phyloP scores from a whole-genome alignment of 2,113 vertebrate species.

The Dermatemys mawii region DNA sequence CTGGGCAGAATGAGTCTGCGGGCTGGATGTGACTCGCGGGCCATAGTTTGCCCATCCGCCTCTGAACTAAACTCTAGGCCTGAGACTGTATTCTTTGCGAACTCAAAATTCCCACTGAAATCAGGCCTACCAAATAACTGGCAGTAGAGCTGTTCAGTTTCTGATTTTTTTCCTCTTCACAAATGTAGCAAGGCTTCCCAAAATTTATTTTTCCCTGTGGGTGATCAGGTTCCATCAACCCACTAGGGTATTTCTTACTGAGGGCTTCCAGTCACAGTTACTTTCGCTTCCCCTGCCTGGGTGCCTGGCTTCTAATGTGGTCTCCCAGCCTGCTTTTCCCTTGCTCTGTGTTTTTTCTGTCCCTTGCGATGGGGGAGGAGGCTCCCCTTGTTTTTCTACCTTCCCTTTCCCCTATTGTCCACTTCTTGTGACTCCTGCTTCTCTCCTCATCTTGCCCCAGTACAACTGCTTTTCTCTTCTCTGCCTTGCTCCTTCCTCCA shows the following conservation, averaged over 20 bases:
- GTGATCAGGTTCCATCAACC: neutral
- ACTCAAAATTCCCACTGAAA: neutral
- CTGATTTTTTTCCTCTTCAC: neutral
- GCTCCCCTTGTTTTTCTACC: neutral
- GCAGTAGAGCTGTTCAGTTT: neutral
- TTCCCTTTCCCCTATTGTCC: neutral
- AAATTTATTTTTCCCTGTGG: conserved; percentile 8
- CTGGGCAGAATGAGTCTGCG: no score
- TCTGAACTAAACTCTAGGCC: neutral
- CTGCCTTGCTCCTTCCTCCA: neutral
- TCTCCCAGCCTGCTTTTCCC: accelerated
- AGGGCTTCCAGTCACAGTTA: conserved; percentile 13
- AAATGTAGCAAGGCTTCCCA: conserved; percentile 34
- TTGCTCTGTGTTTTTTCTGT: accelerated
- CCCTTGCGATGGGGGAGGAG: no score
- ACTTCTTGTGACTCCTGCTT: neutral
- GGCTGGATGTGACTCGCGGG: no score
- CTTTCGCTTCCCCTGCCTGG: conserved; percentile 12
- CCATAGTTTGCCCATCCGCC: no score
- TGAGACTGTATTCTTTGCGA: neutral
- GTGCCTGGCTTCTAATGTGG: accelerated
- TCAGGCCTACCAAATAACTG: neutral
- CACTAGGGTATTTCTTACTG: neutral
- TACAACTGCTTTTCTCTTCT: neutral
- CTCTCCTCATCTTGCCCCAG: neutral